Conservation (phyloP, 2,113 vertebrate species). For the Anthoscopus minutus region DNA sequence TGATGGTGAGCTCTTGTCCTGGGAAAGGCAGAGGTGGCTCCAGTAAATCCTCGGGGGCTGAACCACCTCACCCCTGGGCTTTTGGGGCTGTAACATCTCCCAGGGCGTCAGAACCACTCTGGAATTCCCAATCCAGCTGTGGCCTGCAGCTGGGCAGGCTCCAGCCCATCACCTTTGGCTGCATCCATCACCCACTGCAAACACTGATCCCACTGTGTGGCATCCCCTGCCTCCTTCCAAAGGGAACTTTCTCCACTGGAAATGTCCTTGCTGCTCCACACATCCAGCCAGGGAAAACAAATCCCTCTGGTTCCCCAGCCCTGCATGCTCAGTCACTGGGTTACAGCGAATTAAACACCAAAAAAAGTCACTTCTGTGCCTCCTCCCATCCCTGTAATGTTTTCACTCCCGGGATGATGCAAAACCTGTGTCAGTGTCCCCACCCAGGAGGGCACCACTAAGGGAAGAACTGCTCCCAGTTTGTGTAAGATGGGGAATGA, state of each 20-base stretch:
- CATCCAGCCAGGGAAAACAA: background rate
- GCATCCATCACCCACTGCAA: background rate
- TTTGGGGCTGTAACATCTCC: background rate
- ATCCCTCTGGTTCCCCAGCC: background rate
- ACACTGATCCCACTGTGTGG: rapidly evolving
- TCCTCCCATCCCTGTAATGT: background rate
- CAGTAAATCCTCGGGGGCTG: background rate
- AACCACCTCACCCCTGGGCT: no score
- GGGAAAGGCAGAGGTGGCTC: background rate
- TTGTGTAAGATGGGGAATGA: background rate
- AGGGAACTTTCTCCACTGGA: background rate
- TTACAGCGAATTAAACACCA: background rate
- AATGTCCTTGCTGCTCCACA: background rate
- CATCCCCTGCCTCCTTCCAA: background rate
- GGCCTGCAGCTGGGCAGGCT: background rate
- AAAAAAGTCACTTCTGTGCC: background rate
- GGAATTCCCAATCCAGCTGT: background rate
- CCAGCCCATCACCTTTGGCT: background rate
- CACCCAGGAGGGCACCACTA: background rate
- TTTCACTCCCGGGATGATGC: background rate
- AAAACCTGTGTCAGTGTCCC: rapidly evolving
- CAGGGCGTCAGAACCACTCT: background rate
- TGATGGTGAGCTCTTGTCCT: background rate
- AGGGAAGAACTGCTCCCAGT: background rate
- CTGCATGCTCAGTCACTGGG: rapidly evolving